Evolutionary conservation across 2,113 vertebrate species (phyloP).

Genomic region (Gymnogyps californianus): DNA sequence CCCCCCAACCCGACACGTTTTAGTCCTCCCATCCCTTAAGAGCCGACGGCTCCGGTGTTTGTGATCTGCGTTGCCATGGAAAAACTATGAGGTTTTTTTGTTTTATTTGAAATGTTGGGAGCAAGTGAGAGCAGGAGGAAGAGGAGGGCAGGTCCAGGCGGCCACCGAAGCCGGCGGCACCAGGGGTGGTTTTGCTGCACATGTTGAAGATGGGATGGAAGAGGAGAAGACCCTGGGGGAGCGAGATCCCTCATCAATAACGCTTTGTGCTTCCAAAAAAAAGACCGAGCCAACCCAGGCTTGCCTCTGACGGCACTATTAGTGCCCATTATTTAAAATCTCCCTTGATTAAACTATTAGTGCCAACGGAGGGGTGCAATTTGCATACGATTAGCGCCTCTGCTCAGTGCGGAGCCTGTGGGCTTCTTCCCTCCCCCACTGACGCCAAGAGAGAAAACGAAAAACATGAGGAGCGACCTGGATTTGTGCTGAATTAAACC

Average conservation of each 20-base stretch:
- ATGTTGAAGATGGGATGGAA: not conserved
- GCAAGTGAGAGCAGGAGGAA: not conserved
- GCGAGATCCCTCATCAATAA: not conserved
- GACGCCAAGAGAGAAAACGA: rapidly evolving
- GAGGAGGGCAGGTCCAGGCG: not conserved
- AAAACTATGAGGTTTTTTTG: not conserved
- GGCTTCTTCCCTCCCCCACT: slow-evolving; percentile 13
- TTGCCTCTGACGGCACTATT: not conserved
- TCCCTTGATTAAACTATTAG: slow-evolving; percentile 55
- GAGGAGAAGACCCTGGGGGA: not conserved
- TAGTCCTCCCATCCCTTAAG: not conserved
- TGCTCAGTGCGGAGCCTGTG: not conserved
- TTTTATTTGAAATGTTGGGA: not conserved
- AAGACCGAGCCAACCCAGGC: not conserved
- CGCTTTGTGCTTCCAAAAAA: not conserved
- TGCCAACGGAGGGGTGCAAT: slow-evolving; percentile 30
- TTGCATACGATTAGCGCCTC: slow-evolving; percentile 39
- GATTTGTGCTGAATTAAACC: slow-evolving; percentile 6
- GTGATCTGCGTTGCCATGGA: slow-evolving; percentile 25
- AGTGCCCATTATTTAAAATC: slow-evolving; percentile 43
- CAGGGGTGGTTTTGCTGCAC: not conserved
- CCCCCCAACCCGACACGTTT: not conserved
- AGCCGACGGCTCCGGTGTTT: not conserved
- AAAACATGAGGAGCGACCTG: not conserved
- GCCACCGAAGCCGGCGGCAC: not conserved